Conservation (phyloP, 1,140 invertebrate genomes). For the Metopolophium dirhodum region DNA sequence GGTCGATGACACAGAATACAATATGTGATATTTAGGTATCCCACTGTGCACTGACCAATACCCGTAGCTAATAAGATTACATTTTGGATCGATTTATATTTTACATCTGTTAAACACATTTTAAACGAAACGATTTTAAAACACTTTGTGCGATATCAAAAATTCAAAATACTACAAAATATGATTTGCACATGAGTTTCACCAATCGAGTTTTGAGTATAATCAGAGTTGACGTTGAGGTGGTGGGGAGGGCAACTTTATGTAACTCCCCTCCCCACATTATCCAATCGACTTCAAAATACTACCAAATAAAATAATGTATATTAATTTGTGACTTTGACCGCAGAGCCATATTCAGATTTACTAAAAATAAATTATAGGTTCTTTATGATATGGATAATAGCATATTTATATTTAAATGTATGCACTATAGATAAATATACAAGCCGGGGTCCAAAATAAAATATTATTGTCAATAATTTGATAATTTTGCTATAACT, state of each 20-base stretch:
- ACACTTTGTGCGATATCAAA: too few species aligned
- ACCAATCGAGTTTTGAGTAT: too few species aligned
- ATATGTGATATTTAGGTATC: neutral
- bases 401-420: neutral
- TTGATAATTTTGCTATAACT: neutral
- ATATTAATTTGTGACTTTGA: neutral
- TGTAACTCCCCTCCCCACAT: too few species aligned
- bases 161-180: too few species aligned
- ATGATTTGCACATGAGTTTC: too few species aligned
- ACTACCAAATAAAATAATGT: too few species aligned
- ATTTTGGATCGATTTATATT: neutral
- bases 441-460: neutral
- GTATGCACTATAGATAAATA: neutral
- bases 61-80: neutral
- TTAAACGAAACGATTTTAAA: neutral
- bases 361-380: neutral
- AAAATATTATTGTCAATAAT: neutral
- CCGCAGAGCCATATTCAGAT: neutral
- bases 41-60: too few species aligned
- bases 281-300: too few species aligned
- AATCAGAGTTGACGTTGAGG: too few species aligned
- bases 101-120: neutral
- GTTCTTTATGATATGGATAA: neutral
- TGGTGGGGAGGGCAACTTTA: too few species aligned
- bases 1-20: neutral